phyloP scores from a whole-genome alignment of 2,113 vertebrate species.

The Oxyura jamaicensis region DNA sequence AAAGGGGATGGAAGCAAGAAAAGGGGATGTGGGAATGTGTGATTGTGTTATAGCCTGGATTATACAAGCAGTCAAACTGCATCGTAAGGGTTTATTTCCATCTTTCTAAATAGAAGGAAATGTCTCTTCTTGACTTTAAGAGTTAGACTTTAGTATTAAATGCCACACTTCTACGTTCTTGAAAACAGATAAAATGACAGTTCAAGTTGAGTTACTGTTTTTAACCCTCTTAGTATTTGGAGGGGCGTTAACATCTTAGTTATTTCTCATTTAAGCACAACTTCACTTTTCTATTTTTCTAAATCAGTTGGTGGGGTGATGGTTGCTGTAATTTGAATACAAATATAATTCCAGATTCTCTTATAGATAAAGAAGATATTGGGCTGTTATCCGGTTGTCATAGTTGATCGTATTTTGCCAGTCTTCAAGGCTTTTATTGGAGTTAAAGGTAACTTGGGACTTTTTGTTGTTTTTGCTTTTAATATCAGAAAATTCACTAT shows the following conservation, averaged over 20 bases:
- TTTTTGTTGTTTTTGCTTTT: neutral
- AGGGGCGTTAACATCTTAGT: neutral
- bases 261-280: neutral
- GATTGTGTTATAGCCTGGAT: neutral
- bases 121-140: neutral
- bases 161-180: neutral
- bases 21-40: neutral
- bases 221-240: neutral
- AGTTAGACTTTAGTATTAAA: neutral
- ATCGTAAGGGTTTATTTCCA: neutral
- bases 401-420: neutral
- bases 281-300: neutral
- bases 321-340: neutral
- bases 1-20: neutral
- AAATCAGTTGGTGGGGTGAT: fast-evolving
- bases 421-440: neutral
- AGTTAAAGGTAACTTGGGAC: slow-evolving; percentile 8
- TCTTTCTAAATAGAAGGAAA: neutral
- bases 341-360: neutral
- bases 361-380: neutral
- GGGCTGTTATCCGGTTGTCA: neutral
- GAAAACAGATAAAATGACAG: neutral
- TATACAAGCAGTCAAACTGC: neutral
- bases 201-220: neutral
- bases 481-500: neutral